phyloP scores from a whole-genome alignment of 2,113 vertebrate species.

The Microtus oregoni region DNA sequence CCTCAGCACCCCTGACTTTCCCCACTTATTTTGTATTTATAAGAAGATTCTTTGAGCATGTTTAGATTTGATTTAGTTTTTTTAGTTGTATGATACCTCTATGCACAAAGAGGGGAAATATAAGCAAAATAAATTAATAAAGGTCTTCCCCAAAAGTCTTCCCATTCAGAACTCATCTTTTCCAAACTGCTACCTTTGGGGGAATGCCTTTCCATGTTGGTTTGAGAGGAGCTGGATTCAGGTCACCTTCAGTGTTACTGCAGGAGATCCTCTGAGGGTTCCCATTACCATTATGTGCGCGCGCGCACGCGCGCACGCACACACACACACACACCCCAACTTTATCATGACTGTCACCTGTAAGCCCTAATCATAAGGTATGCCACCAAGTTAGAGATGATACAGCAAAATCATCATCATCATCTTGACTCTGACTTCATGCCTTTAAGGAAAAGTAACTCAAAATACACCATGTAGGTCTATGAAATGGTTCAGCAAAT shows the following conservation, averaged over 20 bases:
- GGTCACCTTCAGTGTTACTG: rapidly evolving
- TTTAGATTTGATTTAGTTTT: neutral
- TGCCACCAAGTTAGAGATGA: neutral
- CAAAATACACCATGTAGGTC: neutral
- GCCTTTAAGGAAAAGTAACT: neutral
- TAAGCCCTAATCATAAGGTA: neutral
- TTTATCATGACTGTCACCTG: neutral
- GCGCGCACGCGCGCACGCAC: rapidly evolving
- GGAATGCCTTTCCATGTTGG: rapidly evolving
- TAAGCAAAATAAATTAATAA: neutral
- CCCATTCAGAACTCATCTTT: neutral
- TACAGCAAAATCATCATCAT: neutral
- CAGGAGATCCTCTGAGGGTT: neutral
- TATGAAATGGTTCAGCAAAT: neutral
- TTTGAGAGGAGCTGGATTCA: rapidly evolving
- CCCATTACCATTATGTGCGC: neutral
- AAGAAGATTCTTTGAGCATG: neutral
- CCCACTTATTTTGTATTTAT: neutral
- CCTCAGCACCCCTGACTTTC: too few species aligned
- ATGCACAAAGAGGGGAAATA: neutral
- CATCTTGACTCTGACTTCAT: neutral
- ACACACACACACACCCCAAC: too few species aligned
- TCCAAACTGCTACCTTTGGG: neutral
- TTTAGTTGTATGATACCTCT: neutral
- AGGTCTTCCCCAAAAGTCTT: neutral